Percentiles rank a stretch among this genome's conserved stretches.
phyloP scores from a whole-genome alignment of 2,888 invertebrate species.

The Melitaea athalia region DNA sequence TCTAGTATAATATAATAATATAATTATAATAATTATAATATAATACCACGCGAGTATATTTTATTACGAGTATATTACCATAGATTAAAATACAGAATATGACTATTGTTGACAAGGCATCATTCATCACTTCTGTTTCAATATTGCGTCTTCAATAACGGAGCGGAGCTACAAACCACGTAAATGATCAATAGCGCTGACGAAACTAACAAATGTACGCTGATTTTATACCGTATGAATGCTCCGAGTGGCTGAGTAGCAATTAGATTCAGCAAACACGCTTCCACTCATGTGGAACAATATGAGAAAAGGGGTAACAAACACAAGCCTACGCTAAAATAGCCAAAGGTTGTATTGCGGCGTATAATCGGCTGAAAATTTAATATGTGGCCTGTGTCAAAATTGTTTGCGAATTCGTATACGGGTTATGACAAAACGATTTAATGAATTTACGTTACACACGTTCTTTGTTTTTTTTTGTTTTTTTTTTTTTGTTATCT shows the following conservation, averaged over 20 bases:
- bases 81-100: background rate
- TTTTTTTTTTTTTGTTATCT: background rate
- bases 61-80: too few species aligned
- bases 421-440: constrained; percentile 14
- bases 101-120: background rate
- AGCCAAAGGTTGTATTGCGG: constrained; percentile 40
- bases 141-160: constrained; percentile 12
- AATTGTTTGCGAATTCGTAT: constrained; percentile 31
- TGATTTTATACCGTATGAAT: constrained; percentile 56
- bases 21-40: too few species aligned
- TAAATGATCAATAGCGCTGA: constrained; percentile 17
- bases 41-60: too few species aligned
- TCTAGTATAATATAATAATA: too few species aligned
- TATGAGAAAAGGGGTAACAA: constrained; percentile 73
- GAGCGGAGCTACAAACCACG: constrained; percentile 5
- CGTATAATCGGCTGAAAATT: constrained; percentile 41
- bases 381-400: constrained; percentile 38
- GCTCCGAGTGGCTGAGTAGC: constrained; percentile 77
- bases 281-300: constrained; percentile 73
- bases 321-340: constrained; percentile 59
- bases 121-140: constrained; percentile 9
- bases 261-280: constrained; percentile 77
- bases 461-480: constrained; percentile 2
- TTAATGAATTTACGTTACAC: constrained; percentile 17
- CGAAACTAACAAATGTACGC: constrained; percentile 23